Conservation (phyloP, 2,797 vertebrate species). For the Tachyglossus aculeatus region DNA sequence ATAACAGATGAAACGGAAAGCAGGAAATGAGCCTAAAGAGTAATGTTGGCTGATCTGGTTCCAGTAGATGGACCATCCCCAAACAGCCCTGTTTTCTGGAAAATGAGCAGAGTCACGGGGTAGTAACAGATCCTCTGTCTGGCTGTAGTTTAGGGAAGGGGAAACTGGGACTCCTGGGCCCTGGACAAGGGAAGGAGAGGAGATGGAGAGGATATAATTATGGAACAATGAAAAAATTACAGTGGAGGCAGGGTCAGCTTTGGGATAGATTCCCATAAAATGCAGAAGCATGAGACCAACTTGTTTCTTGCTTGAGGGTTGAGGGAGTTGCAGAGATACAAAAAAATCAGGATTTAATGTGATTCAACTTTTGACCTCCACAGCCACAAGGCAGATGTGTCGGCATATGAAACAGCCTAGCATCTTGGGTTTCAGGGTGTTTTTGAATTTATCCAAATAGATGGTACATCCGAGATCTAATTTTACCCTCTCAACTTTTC, state of each 20-base stretch:
- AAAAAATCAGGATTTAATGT: neutral
- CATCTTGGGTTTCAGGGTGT: too few species aligned
- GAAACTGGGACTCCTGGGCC: neutral
- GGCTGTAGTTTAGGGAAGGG: neutral
- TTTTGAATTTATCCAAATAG: too few species aligned
- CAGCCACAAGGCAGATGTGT: neutral
- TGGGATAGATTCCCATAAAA: neutral
- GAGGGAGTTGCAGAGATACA: conserved; percentile 2
- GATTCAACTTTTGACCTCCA: conserved; percentile 8
- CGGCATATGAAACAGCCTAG: too few species aligned
- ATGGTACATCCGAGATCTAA: too few species aligned
- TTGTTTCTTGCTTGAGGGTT: conserved; percentile 17
- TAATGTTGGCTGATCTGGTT: neutral
- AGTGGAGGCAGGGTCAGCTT: conserved; percentile 11
- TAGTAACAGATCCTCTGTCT: too few species aligned
- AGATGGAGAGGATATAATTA: conserved; percentile 40
- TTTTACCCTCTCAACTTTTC: too few species aligned
- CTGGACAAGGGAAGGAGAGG: conserved; percentile 12
- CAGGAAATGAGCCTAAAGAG: neutral
- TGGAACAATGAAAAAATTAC: conserved; percentile 28
- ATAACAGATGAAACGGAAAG: neutral
- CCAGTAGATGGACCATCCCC: neutral
- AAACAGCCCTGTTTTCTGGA: neutral
- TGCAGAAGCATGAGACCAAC: neutral
- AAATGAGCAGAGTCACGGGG: conserved; percentile 12